Evolutionary conservation across 1,140 invertebrate species (phyloP).

Genomic region (Pseudomyrmex sp.): DNA sequence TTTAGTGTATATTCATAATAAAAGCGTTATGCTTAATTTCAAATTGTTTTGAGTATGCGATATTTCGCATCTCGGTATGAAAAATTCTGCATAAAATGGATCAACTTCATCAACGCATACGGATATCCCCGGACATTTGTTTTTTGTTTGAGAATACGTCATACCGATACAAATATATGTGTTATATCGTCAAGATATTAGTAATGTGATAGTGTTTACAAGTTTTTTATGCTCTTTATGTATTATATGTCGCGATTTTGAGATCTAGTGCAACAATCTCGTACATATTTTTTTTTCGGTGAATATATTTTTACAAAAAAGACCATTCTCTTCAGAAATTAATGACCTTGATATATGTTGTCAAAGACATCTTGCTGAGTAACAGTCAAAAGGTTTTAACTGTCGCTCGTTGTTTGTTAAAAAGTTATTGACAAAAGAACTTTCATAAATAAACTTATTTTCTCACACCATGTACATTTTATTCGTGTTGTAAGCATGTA

Average conservation of each 20-base stretch:
- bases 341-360: too few species aligned
- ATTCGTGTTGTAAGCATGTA: too few species aligned
- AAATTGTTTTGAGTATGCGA: constrained; percentile 5
- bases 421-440: too few species aligned
- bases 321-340: too few species aligned
- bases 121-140: not conserved
- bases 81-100: constrained; percentile 23
- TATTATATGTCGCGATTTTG: too few species aligned
- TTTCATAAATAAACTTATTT: too few species aligned
- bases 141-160: constrained; percentile 8
- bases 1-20: not conserved
- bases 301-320: too few species aligned
- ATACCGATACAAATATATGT: constrained; percentile 27
- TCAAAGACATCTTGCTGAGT: too few species aligned
- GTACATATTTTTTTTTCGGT: not conserved
- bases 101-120: constrained; percentile 13
- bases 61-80: not conserved
- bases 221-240: too few species aligned
- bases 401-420: too few species aligned
- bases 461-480: too few species aligned
- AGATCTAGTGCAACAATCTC: not conserved
- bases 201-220: not conserved
- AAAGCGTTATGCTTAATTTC: not conserved
- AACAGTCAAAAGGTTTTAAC: too few species aligned
- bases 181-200: constrained; percentile 19